Conservation (phyloP, 2,888 invertebrate species). For the Eucera pruinosa region DNA sequence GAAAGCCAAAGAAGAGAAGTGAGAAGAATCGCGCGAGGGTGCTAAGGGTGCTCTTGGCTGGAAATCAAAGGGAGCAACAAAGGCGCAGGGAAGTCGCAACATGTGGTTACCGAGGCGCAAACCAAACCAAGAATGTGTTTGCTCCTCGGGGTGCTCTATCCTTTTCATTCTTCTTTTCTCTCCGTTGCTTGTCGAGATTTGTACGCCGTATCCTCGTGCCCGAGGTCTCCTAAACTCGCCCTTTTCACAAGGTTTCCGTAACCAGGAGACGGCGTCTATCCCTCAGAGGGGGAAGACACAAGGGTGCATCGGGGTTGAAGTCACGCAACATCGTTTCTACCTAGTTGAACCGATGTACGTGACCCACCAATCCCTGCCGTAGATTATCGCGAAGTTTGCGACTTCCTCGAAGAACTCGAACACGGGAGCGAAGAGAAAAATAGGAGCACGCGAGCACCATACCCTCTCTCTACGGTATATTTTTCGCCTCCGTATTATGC, state of each 20-base stretch:
- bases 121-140: conserved; percentile 62
- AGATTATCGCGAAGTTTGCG: conserved; percentile 62
- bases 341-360: conserved; percentile 50
- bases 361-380: conserved; percentile 50
- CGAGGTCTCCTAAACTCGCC: background rate
- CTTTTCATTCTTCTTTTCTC: conserved; percentile 17
- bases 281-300: conserved; percentile 2
- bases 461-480: conserved; percentile 14
- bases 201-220: conserved; percentile 20
- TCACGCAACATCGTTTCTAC: conserved; percentile 59
- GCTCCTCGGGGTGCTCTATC: conserved; percentile 37
- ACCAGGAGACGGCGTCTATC: background rate
- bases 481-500: conserved; percentile 33
- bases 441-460: conserved; percentile 21
- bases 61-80: conserved; percentile 42
- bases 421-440: conserved; percentile 14
- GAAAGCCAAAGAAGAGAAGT: background rate
- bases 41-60: conserved; percentile 22
- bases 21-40: background rate
- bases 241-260: conserved; percentile 11
- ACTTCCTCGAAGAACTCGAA: background rate
- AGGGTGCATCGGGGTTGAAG: conserved; percentile 36
- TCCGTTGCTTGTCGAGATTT: conserved; percentile 33
- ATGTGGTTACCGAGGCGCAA: conserved; percentile 78
- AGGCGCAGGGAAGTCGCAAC: conserved; percentile 72